These are phyloP conservation scores for Alethe diademata DNA, from an alignment of 2,113 vertebrate genomes.

Conservation along the genomic window DNA sequence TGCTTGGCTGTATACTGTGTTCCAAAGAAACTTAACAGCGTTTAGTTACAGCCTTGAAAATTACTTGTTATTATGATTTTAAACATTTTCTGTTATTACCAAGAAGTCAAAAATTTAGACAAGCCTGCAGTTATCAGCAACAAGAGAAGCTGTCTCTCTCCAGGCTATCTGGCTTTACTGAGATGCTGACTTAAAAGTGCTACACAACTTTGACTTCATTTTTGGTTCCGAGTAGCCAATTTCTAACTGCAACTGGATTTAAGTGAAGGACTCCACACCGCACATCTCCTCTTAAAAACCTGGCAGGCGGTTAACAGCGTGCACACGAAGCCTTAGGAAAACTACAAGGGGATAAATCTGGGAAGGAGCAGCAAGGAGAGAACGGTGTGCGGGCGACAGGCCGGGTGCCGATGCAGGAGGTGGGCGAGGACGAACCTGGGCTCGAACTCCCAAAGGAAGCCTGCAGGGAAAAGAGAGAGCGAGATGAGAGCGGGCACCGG, in stretches of 20 bases:
- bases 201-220: neutral
- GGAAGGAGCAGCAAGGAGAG: neutral
- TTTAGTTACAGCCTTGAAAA: neutral
- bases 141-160: neutral
- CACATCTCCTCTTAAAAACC: neutral
- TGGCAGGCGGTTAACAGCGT: neutral
- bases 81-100: neutral
- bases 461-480: slow-evolving; percentile 6
- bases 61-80: neutral
- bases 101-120: neutral
- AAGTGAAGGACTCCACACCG: neutral
- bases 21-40: neutral
- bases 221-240: neutral
- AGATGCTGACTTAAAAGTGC: neutral
- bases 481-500: too few species aligned
- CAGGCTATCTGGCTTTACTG: neutral
- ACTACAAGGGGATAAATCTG: neutral
- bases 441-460: slow-evolving; percentile 97
- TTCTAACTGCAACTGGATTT: neutral
- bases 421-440: slow-evolving; percentile 85
- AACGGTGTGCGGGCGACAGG: neutral
- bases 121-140: neutral
- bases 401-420: neutral
- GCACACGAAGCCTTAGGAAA: neutral
- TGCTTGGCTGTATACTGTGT: neutral